Percentiles rank a stretch among this genome's conserved stretches.
Conservation (phyloP, 2,113 vertebrate species). For the Mixornis gularis region DNA sequence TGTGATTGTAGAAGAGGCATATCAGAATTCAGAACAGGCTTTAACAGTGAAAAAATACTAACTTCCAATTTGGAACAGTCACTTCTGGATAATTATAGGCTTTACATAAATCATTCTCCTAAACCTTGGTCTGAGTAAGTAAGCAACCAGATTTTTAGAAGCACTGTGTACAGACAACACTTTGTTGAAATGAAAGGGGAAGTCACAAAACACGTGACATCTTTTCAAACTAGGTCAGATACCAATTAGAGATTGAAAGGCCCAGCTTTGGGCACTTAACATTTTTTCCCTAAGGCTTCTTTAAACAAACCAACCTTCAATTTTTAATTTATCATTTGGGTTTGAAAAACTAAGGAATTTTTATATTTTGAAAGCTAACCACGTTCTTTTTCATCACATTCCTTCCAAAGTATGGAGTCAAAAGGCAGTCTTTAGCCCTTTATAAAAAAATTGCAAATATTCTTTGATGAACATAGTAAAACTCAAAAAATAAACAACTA, state of each 20-base stretch:
- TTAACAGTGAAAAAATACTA: not conserved
- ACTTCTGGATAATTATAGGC: not conserved
- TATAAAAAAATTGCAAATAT: not conserved
- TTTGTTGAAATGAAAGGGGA: conserved; percentile 1
- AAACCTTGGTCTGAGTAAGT: not conserved
- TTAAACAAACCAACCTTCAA: not conserved
- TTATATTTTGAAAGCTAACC: not conserved
- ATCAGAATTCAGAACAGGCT: not conserved
- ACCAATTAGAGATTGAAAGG: not conserved
- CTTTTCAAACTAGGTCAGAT: conserved; percentile 16
- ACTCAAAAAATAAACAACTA: not conserved
- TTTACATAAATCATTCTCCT: not conserved
- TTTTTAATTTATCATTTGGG: not conserved
- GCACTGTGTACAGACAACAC: not conserved
- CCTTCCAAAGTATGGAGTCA: not conserved
- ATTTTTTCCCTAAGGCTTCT: not conserved
- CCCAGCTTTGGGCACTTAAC: not conserved
- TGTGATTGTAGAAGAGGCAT: not conserved
- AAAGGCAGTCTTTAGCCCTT: not conserved
- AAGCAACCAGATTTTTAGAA: not conserved
- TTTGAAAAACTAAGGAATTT: not conserved
- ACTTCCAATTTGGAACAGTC: not conserved
- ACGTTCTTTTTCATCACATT: not conserved
- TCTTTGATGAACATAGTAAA: not conserved
- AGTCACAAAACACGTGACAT: not conserved